A percentile compares a stretch with the other conserved stretches of the same genome.
Evolutionary conservation across 2,888 invertebrate species (phyloP).

Genomic region (Andrena marginata): DNA sequence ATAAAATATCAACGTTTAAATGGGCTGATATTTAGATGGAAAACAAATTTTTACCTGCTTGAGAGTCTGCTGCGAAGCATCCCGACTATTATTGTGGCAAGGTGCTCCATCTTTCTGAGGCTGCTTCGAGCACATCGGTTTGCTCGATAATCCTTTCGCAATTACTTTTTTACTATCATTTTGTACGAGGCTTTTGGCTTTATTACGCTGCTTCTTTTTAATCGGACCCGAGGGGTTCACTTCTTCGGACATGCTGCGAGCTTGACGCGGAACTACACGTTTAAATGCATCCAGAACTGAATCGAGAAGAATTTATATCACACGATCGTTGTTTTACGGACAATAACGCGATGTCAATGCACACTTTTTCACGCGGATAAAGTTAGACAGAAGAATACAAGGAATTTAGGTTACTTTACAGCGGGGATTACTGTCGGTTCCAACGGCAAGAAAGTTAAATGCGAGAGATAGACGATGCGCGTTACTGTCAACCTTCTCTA

Average conservation of each 20-base stretch:
- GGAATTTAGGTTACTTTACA: constrained; percentile 6
- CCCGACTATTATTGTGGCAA: neutral
- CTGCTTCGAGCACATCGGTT: neutral
- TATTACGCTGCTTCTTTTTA: neutral
- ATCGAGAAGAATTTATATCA: neutral
- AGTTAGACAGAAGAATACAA: neutral
- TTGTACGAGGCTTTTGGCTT: neutral
- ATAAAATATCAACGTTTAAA: neutral
- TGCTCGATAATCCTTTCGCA: neutral
- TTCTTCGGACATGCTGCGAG: neutral
- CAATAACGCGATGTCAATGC: neutral
- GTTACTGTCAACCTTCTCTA: neutral
- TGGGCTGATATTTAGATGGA: neutral
- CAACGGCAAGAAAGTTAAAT: neutral
- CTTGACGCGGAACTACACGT: neutral
- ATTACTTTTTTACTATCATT: neutral
- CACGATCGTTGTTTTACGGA: neutral
- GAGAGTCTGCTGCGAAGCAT: neutral
- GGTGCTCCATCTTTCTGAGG: neutral
- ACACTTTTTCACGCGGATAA: neutral
- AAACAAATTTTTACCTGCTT: constrained; percentile 6
- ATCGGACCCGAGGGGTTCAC: neutral
- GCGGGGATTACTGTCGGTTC: neutral
- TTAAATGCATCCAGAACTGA: neutral
- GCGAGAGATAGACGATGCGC: neutral